These are phyloP conservation scores for Garrulus glandarius DNA, from an alignment of 2,797 vertebrate species.

Conservation along the genomic window DNA sequence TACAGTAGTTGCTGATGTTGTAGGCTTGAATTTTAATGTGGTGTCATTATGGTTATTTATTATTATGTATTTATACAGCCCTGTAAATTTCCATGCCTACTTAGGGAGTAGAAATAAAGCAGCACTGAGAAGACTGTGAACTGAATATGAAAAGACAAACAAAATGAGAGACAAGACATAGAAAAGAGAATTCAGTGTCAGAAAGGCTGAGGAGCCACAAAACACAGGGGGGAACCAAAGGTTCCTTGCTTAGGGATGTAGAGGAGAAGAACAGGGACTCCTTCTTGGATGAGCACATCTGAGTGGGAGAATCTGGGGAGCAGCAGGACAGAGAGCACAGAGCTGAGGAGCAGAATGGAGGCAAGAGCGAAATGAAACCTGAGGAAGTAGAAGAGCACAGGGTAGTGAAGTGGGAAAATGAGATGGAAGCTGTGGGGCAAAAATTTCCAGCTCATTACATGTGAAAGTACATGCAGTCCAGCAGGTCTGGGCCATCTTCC, in stretches of 20 bases:
- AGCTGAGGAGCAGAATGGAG: not conserved
- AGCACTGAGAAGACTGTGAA: not conserved
- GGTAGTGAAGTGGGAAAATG: not conserved
- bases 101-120: not conserved
- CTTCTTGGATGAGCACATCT: not conserved
- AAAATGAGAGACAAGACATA: not conserved
- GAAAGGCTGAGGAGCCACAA: not conserved
- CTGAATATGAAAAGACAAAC: not conserved
- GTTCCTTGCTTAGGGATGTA: not conserved
- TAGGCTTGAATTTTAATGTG: conserved; percentile 30
- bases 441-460: not conserved
- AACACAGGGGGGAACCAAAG: not conserved
- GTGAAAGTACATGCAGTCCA: not conserved
- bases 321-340: not conserved
- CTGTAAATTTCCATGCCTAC: not conserved
- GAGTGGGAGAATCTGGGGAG: not conserved
- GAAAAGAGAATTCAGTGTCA: not conserved
- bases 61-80: conserved; percentile 18
- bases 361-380: not conserved
- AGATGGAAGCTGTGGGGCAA: not conserved
- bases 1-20: not conserved
- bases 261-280: not conserved
- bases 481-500: not conserved
- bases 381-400: not conserved
- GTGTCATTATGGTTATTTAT: conserved; percentile 46